phyloP scores from a whole-genome alignment of 2,797 vertebrate species.

The Pogoniulus pusillus region DNA sequence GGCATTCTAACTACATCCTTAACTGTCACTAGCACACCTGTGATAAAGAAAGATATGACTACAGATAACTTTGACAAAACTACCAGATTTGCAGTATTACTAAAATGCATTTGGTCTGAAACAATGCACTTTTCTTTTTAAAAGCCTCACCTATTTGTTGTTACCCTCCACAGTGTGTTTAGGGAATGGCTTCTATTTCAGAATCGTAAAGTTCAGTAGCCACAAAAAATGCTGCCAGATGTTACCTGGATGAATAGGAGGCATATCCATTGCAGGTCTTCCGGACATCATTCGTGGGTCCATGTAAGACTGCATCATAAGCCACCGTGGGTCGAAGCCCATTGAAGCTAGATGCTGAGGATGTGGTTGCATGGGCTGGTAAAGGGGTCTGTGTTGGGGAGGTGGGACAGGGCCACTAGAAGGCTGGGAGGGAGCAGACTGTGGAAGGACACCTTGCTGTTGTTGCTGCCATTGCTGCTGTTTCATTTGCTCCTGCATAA shows the following conservation, averaged over 20 bases:
- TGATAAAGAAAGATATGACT: neutral
- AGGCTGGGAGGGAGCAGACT: conserved; percentile 78
- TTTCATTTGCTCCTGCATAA: conserved; percentile 92
- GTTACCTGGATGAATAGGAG: conserved; percentile 91
- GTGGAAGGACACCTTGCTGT: conserved; percentile 86
- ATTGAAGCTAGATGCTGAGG: conserved; percentile 94
- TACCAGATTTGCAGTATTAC: neutral
- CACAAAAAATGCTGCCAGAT: neutral
- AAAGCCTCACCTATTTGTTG: neutral
- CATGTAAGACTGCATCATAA: conserved; percentile 99
- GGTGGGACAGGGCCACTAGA: conserved; percentile 84
- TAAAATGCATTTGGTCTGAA: neutral
- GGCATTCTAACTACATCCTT: neutral
- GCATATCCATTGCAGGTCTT: conserved; percentile 91
- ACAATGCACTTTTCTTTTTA: neutral
- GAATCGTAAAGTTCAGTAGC: neutral
- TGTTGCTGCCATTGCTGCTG: conserved; percentile 88
- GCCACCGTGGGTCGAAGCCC: conserved; percentile 98
- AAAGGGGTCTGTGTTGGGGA: conserved; percentile 91
- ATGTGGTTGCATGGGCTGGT: conserved; percentile 92
- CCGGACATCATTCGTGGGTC: conserved; percentile 97
- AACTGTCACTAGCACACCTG: neutral
- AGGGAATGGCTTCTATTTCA: neutral
- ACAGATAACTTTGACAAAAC: neutral
- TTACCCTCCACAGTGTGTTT: neutral